phyloP scores from a whole-genome alignment of 2,113 vertebrate genomes.

The Nerophis ophidion region DNA sequence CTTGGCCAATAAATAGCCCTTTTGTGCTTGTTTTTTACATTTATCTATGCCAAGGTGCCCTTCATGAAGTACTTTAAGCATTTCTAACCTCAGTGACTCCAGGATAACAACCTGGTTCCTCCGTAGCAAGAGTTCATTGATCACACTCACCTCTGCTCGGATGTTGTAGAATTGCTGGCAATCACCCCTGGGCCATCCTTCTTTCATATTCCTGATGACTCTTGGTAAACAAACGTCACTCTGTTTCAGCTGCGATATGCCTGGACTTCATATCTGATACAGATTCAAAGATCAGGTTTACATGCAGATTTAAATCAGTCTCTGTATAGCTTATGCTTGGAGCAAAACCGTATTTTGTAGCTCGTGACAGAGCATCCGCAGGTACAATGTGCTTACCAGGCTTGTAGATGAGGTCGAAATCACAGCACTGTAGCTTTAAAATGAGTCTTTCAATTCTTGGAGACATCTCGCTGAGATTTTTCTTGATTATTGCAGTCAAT shows the following conservation, averaged over 20 bases:
- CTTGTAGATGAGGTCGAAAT: slow-evolving; percentile 6
- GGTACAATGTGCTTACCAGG: slow-evolving; percentile 6
- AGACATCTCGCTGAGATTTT: neutral
- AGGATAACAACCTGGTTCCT: neutral
- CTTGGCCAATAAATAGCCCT: slow-evolving; percentile 10
- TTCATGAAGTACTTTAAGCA: slow-evolving; percentile 5
- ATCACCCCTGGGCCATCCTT: slow-evolving; percentile 2
- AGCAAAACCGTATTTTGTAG: neutral
- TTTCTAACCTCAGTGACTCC: slow-evolving; percentile 4
- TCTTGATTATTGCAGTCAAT: slow-evolving; percentile 2
- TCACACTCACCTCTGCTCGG: slow-evolving; percentile 2
- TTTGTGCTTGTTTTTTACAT: slow-evolving; percentile 5
- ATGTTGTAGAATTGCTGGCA: slow-evolving; percentile 5
- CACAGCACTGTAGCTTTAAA: neutral
- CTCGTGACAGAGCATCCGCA: slow-evolving; percentile 1
- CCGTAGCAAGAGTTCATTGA: neutral
- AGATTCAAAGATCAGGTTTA: too few relatives aligned
- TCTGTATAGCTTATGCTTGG: neutral
- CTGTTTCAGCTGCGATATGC: neutral
- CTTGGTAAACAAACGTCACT: neutral
- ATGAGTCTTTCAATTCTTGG: slow-evolving; percentile 1
- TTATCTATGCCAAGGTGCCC: slow-evolving; percentile 13
- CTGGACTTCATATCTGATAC: slow-evolving; percentile 5
- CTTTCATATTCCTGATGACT: neutral
- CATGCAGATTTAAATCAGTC: neutral